Conservation (phyloP, 2,888 invertebrate species). For the Sarcophaga caerulescens region DNA sequence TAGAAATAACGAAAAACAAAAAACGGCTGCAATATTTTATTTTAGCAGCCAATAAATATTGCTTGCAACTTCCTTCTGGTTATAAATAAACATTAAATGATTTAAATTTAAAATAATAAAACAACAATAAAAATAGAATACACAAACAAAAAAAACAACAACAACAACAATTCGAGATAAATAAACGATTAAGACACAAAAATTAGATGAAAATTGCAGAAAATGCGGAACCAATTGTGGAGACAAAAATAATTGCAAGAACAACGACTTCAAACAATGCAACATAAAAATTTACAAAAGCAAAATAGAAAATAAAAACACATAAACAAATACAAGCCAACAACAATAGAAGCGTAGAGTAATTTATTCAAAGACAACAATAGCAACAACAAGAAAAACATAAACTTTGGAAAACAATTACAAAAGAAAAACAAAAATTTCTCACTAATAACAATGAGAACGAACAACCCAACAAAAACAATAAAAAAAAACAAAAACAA, state of each 20-base stretch:
- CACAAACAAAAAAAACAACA: constrained; percentile 49
- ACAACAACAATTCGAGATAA: constrained; percentile 36
- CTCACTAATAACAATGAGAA: not conserved
- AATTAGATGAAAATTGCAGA: constrained; percentile 72
- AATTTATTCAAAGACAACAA: constrained; percentile 59
- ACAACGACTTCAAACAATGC: constrained; percentile 73
- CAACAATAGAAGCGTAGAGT: constrained; percentile 16
- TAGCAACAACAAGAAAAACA: not conserved
- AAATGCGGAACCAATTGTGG: constrained; percentile 78
- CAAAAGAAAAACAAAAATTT: not conserved
- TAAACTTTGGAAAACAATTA: not conserved
- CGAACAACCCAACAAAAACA: not conserved
- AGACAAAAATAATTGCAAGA: constrained; percentile 74
- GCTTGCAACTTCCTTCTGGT: constrained; percentile 32
- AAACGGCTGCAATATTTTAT: not conserved
- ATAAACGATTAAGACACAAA: constrained; percentile 4
- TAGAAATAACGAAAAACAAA: not conserved
- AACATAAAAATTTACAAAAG: constrained; percentile 49
- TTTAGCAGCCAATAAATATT: constrained; percentile 13
- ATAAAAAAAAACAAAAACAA: no score
- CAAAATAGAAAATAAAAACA: not conserved
- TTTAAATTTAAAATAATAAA: constrained; percentile 57
- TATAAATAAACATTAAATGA: constrained; percentile 63
- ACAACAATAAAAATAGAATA: constrained; percentile 56
- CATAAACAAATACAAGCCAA: not conserved